Evolutionary conservation across 2,113 vertebrate genomes (phyloP), one percentile per base, ranked within the genome.

Genomic region (Gymnorhina tibicen): DNA sequence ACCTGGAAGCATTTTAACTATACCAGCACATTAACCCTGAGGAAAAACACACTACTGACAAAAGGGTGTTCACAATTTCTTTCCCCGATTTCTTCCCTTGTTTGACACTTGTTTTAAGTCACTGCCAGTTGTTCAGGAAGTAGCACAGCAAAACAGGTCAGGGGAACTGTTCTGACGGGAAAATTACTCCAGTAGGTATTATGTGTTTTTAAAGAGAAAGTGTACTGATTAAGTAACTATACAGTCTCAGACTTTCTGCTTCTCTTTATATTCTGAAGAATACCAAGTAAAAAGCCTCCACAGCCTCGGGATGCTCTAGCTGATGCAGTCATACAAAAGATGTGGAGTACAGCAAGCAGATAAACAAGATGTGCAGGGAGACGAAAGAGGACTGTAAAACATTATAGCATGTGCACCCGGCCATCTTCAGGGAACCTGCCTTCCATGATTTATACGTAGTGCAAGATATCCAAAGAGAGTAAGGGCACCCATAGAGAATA

Each of bases 371-470:
- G 9, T 4, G 8, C 44, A 60, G 4, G 9, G 30, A 60, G 14
- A 73, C 20, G 17, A 64, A 69, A 32, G 5, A 66, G 9, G 32
- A 33, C 13, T 16, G 35, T 10, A 16, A 53, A 67, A 44, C 13
- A 72, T 12, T 19, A 8, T 0, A 82, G 5, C 21, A 30, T 0
- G 2, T 10, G 21, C 24, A 56, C 10, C 20, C 28, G 5, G 16
- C 16, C 39, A 27, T 7, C 26, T 59, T 10, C 49, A 47, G 35
- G 30, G 11, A 88, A 46, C 17, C 7, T 11, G 3, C 11, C 50
- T 33, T 17, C 16, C 18, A 7, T 7, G 4, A 58, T 7, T 9
- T 22, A 58, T 1, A 55, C 2, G 0, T 1, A 35, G 10, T 6
- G 11, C 23, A 32, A 23, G 0, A 1, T 3, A 32, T 11, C 42